Conservation (phyloP, 2,888 invertebrate genomes). For the Pedicia rivosa region DNA sequence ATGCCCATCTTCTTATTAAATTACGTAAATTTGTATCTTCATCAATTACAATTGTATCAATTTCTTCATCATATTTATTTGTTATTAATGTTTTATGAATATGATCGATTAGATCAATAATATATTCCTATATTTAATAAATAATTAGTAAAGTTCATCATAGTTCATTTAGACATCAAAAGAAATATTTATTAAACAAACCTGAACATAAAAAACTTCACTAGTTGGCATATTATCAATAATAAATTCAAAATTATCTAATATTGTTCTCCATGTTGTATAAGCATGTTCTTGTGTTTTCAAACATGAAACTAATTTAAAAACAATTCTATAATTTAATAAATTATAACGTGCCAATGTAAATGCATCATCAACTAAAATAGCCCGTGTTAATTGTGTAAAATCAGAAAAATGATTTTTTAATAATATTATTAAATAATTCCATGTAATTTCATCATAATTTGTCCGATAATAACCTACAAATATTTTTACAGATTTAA, state of each 20-base stretch:
- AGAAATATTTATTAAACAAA: not conserved
- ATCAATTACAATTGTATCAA: not conserved
- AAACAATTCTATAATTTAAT: slow-evolving; percentile 7
- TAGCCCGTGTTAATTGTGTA: slow-evolving; percentile 5
- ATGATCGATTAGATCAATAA: not conserved
- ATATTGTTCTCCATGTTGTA: slow-evolving; percentile 6
- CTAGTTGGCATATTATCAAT: not conserved
- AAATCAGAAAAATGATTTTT: slow-evolving; percentile 4
- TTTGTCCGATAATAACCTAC: slow-evolving; percentile 7
- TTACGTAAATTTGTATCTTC: not conserved
- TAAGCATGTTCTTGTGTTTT: slow-evolving; percentile 5
- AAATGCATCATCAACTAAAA: slow-evolving; percentile 8
- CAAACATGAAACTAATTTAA: slow-evolving; percentile 5
- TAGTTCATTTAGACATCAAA: slow-evolving; percentile 5
- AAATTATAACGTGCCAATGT: slow-evolving; percentile 7
- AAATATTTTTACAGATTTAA: not conserved
- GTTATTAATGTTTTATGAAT: not conserved
- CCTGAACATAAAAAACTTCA: not conserved
- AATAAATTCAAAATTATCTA: slow-evolving; percentile 3
- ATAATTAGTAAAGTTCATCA: slow-evolving; percentile 1
- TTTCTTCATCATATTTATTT: not conserved
- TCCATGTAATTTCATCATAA: slow-evolving; percentile 7
- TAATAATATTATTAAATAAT: slow-evolving; percentile 4
- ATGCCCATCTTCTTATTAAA: not conserved
- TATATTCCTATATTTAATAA: not conserved